phyloP scores from a whole-genome alignment of 2,113 vertebrate genomes.

The Ploceus nigricollis region DNA sequence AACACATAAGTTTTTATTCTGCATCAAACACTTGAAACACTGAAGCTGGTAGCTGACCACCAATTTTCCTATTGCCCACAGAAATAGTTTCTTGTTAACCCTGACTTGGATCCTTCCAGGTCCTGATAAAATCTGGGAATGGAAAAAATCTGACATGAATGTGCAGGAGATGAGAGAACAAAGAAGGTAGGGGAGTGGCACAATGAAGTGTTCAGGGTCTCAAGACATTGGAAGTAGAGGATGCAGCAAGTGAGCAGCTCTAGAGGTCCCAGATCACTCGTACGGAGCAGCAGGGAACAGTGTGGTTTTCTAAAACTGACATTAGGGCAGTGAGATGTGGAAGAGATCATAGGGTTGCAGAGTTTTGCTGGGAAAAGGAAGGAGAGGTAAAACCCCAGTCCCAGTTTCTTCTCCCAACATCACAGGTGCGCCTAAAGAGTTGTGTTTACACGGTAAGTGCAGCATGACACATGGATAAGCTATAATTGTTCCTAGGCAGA shows the following conservation, averaged over 20 bases:
- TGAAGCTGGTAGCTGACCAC: neutral
- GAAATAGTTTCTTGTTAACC: neutral
- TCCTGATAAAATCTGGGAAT: neutral
- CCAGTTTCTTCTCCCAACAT: neutral
- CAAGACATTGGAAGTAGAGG: neutral
- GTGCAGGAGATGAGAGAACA: neutral
- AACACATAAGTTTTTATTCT: neutral
- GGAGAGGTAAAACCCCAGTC: neutral
- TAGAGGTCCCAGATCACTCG: rapidly evolving
- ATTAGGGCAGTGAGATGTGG: neutral
- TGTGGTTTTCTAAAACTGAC: neutral
- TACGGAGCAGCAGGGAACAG: neutral
- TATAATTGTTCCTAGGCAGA: neutral
- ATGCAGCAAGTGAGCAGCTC: neutral
- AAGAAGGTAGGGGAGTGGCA: neutral
- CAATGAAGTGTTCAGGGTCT: neutral
- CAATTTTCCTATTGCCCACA: neutral
- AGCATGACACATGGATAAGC: neutral
- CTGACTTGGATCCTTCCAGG: neutral
- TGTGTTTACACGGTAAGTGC: neutral
- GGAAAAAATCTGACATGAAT: neutral
- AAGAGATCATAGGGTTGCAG: neutral
- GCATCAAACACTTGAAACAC: neutral
- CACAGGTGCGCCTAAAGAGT: neutral
- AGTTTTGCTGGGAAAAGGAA: neutral